These are phyloP conservation scores for Solenopsis fugax DNA, from an alignment of 1,140 invertebrate genomes.

Conservation along the genomic window DNA sequence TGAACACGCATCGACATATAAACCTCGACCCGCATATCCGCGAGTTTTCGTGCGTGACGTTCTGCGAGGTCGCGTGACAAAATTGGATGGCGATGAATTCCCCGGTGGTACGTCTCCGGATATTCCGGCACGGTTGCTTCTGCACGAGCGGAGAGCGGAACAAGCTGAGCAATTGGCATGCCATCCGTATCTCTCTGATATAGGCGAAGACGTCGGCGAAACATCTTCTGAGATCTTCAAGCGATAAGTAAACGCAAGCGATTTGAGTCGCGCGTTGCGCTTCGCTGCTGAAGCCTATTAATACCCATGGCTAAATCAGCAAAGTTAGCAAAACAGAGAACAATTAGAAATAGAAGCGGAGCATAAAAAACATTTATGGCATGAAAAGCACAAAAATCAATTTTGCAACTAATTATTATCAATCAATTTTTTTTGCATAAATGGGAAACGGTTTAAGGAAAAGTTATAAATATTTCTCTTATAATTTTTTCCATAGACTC, in stretches of 20 bases:
- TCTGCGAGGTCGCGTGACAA: slow-evolving; percentile 53
- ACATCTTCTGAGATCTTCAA: slow-evolving; percentile 44
- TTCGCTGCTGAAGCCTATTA: not conserved
- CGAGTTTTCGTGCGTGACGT: slow-evolving; percentile 58
- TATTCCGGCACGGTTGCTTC: slow-evolving; percentile 42
- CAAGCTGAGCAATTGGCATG: slow-evolving; percentile 58
- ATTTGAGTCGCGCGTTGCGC: slow-evolving; percentile 11
- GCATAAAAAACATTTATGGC: too few species aligned
- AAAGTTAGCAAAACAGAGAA: too few species aligned
- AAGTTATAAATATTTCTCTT: too few species aligned
- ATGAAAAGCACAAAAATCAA: too few species aligned
- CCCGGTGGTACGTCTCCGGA: slow-evolving; percentile 37
- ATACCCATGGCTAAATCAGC: too few species aligned
- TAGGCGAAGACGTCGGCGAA: slow-evolving; percentile 45
- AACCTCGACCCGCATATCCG: slow-evolving; percentile 44
- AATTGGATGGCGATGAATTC: slow-evolving; percentile 63
- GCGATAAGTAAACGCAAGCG: slow-evolving; percentile 24
- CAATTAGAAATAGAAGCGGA: too few species aligned
- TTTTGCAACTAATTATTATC: too few species aligned
- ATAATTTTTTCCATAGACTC: too few species aligned
- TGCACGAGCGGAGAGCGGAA: slow-evolving; percentile 36
- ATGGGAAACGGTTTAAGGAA: too few species aligned
- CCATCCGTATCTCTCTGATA: slow-evolving; percentile 38
- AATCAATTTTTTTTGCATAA: too few species aligned
- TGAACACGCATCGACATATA: slow-evolving; percentile 30